These are phyloP conservation scores for Drosophila aldrichi DNA, from an alignment of 2,888 invertebrate species.

Conservation along the genomic window DNA sequence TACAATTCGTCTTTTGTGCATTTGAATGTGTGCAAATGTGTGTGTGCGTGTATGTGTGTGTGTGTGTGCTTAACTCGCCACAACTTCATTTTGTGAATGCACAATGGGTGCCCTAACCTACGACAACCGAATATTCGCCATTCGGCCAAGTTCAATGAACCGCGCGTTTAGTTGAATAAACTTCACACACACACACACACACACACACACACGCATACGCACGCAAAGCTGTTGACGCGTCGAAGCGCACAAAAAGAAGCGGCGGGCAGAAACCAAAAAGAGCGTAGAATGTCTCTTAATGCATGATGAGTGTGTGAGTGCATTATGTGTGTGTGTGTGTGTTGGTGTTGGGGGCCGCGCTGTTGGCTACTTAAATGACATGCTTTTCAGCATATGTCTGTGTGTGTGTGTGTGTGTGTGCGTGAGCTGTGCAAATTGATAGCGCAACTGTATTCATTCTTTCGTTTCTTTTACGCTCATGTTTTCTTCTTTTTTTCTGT, in stretches of 20 bases:
- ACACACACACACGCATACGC: constrained; percentile 15
- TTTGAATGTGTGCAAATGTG: constrained; percentile 15
- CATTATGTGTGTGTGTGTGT: constrained; percentile 14
- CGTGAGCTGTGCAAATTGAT: constrained; percentile 66
- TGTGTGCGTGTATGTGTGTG: constrained; percentile 14
- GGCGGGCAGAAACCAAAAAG: constrained; percentile 64
- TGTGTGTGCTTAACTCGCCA: constrained; percentile 70
- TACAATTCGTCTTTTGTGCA: constrained; percentile 56
- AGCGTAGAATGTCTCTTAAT: constrained; percentile 65
- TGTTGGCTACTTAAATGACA: constrained; percentile 73
- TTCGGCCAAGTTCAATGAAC: constrained; percentile 83
- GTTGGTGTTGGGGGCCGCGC: constrained; percentile 36
- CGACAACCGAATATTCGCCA: constrained; percentile 82
- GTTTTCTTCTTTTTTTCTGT: constrained; percentile 29
- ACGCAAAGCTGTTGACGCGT: constrained; percentile 66
- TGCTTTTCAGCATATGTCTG: constrained; percentile 20
- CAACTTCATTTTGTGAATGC: constrained; percentile 79
- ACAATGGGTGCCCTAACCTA: constrained; percentile 80
- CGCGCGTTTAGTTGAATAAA: constrained; percentile 81
- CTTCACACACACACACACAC: constrained; percentile 55
- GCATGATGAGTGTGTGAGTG: constrained; percentile 35
- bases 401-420: constrained; percentile 7
- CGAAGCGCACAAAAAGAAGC: constrained; percentile 65
- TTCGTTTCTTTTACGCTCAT: constrained; percentile 25
- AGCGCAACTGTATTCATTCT: constrained; percentile 44